Percentiles rank a stretch among this genome's conserved stretches.
Evolutionary conservation across 2,797 vertebrate genomes (phyloP).

Genomic region (Myotis pilosus): DNA sequence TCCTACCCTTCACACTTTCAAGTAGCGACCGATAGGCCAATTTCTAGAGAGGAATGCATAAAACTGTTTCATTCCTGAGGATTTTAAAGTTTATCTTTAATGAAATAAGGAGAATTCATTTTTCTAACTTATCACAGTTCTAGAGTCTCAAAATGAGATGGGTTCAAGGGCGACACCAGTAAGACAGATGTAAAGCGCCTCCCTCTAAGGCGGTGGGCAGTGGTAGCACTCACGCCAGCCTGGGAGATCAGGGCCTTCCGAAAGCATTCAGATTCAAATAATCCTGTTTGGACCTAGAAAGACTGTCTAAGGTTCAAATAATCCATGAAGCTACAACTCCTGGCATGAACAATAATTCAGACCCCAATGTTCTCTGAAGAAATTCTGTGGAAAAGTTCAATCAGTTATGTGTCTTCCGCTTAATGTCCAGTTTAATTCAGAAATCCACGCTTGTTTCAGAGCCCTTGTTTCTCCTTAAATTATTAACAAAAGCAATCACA

Average conservation of each 20-base stretch:
- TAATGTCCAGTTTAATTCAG: neutral
- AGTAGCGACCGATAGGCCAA: neutral
- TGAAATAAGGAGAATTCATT: neutral
- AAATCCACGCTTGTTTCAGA: neutral
- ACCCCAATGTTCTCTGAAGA: neutral
- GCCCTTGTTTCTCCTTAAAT: neutral
- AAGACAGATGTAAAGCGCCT: neutral
- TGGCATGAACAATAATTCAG: neutral
- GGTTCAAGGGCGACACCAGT: neutral
- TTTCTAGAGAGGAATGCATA: neutral
- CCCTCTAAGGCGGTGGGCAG: neutral
- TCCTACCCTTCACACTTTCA: neutral
- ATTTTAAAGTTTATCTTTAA: neutral
- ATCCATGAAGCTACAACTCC: neutral
- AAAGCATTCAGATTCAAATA: neutral
- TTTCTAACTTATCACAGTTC: neutral
- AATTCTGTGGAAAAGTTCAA: neutral
- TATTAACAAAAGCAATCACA: conserved; percentile 58
- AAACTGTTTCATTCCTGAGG: neutral
- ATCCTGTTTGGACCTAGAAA: neutral
- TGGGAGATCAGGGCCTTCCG: neutral
- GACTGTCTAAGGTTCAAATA: neutral
- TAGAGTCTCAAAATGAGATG: neutral
- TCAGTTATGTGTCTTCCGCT: neutral
- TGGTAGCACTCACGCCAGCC: fast-evolving